Percentiles rank a stretch among this genome's conserved stretches.
Conservation (phyloP, 30 jellyfish, hydroid and myxozoan genomes). For the Cassiopea andromeda region DNA sequence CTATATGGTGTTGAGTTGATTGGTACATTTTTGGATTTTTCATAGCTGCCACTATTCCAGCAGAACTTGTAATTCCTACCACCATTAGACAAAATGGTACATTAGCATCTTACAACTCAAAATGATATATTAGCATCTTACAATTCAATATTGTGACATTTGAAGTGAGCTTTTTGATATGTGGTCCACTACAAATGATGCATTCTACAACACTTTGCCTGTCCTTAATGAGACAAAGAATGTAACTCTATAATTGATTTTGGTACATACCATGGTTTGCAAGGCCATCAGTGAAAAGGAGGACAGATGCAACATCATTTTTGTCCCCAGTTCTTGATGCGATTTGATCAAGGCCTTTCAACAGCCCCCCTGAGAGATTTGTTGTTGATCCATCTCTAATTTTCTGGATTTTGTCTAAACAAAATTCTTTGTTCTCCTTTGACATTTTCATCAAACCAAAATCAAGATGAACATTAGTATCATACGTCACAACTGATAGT, state of each 20-base stretch:
- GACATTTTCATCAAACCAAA: slow-evolving; percentile 63
- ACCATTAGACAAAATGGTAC: not conserved
- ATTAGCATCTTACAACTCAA: too few species aligned
- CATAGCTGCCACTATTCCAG: slow-evolving; percentile 95
- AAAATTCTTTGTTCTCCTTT: slow-evolving; percentile 46
- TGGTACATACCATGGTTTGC: slow-evolving; percentile 78
- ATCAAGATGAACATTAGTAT: slow-evolving; percentile 69
- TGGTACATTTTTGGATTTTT: slow-evolving; percentile 77
- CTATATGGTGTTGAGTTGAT: slow-evolving; percentile 10
- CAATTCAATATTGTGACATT: too few species aligned
- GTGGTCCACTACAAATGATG: too few species aligned
- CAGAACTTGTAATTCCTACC: slow-evolving; percentile 76
- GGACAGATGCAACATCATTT: slow-evolving; percentile 92
- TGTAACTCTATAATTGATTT: not conserved
- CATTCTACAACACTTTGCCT: too few species aligned
- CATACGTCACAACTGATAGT: slow-evolving; percentile 80
- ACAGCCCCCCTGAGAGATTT: slow-evolving; percentile 87
- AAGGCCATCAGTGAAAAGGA: slow-evolving; percentile 91
- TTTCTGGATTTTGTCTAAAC: slow-evolving; percentile 25
- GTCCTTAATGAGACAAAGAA: not conserved
- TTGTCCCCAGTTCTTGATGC: slow-evolving; percentile 61
- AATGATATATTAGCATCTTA: too few species aligned
- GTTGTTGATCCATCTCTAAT: slow-evolving; percentile 74
- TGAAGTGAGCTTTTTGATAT: too few species aligned
- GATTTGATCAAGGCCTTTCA: slow-evolving; percentile 90